Percentiles rank a stretch among this genome's conserved stretches.
Evolutionary conservation across 1,140 invertebrate species (phyloP).

Genomic region (Hypothenemus hampei): DNA sequence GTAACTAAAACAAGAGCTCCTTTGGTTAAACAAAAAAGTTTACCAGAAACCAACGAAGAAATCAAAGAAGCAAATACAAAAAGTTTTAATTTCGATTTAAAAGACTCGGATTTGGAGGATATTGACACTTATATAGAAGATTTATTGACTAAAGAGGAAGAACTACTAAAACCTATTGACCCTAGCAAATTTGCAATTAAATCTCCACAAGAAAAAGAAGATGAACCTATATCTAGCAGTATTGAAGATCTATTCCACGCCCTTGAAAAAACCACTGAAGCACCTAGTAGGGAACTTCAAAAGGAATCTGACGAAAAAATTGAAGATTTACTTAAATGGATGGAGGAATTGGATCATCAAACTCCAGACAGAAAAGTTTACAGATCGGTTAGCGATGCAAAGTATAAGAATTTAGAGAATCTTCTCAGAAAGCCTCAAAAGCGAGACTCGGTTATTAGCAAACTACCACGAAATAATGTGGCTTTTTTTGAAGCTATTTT

Average conservation of each 20-base stretch:
- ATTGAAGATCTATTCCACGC: conserved; percentile 44
- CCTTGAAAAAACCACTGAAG: conserved; percentile 37
- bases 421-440: conserved; percentile 35
- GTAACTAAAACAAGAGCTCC: conserved; percentile 13
- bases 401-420: conserved; percentile 43
- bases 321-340: conserved; percentile 42
- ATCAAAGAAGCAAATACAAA: conserved; percentile 22
- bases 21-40: conserved; percentile 33
- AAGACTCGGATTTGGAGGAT: conserved; percentile 38
- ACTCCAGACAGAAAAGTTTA: conserved; percentile 36
- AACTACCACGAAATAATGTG: conserved; percentile 41
- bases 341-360: conserved; percentile 43
- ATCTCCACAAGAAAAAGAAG: conserved; percentile 17
- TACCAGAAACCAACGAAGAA: conserved; percentile 30
- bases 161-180: conserved; percentile 41
- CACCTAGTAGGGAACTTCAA: conserved; percentile 23
- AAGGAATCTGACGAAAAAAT: conserved; percentile 39
- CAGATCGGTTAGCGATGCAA: conserved; percentile 39
- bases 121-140: conserved; percentile 44
- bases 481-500: conserved; percentile 41
- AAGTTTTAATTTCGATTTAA: conserved; percentile 43
- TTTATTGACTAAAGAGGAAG: conserved; percentile 41
- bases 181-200: conserved; percentile 26
- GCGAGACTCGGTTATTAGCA: conserved; percentile 36
- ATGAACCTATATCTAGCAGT: conserved; percentile 37